Base-by-base conservation (phyloP, 2,888 invertebrate species). In the Drosophila conformis region DNA sequence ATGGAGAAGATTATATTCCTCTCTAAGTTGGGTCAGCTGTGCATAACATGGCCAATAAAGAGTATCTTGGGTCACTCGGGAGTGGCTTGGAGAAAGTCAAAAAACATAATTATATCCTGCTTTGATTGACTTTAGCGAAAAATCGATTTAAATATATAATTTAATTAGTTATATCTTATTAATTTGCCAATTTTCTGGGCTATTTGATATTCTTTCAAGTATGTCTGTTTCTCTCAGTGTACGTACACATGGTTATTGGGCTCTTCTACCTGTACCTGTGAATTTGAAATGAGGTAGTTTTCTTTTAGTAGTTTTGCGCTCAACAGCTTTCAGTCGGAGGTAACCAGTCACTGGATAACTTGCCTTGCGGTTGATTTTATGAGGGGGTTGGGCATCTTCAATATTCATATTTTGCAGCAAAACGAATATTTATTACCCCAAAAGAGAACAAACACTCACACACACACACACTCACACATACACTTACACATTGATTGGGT, bases 351-450 rank as follows among this genome's bases (percentile, higher is more conserved):
- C 35, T 48, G 56, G 46, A 35, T 59, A 38, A 65, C 62, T 68
- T 81, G 54, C 58, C 71, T 62, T 76, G 86, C 61, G 90, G 86
- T 68, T 85, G 71, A 71, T 73, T 8, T 25, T 88, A 85, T 72
- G 76, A 65, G 58, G 42, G 35, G 58, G 76, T 53, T 61, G 69
- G 82, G 65, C 79, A 62, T 78, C 82, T 90, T 88, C 87, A 87
- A 87, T 87, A 87, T 87, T 87, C 91, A 90, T 90, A 88, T 90
- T 86, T 83, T 51, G 59, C 67, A 53, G 57, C 68, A 69, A 76
- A 78, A 74, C 65, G 73, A 85, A 83, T 88, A 87, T 90, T 90
- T 87, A 85, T 90, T 89, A 85, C 73, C 80, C 62, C 52, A 40
- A 66, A 63, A 62, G 58, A 54, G 54, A 53, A 54, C 49, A 46